A percentile compares a stretch with the other conserved stretches of the same genome.
phyloP scores from a whole-genome alignment of 2,797 vertebrate species.

The Rhadinocentrus ornatus region DNA sequence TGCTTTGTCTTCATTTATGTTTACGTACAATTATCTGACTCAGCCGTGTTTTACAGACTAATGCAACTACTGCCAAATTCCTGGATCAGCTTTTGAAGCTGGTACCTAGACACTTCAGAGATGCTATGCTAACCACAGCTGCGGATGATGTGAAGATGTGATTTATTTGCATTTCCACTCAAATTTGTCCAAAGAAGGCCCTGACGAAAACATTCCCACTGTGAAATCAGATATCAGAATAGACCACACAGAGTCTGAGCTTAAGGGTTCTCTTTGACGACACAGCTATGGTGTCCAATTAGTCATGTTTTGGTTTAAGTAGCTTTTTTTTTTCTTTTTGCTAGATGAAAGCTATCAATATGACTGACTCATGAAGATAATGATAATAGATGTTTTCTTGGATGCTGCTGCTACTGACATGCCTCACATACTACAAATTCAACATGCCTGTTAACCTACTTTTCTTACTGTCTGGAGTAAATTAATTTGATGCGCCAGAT shows the following conservation, averaged over 20 bases:
- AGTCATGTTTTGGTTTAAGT: not conserved
- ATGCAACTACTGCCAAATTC: not conserved
- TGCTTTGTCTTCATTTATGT: not conserved
- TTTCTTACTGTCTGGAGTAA: not conserved
- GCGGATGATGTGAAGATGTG: not conserved
- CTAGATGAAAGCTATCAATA: slow-evolving; percentile 12
- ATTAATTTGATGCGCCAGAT: slow-evolving; percentile 3
- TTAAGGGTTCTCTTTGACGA: slow-evolving; percentile 20
- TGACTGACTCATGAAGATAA: slow-evolving; percentile 14
- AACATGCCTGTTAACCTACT: not conserved
- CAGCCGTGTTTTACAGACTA: not conserved
- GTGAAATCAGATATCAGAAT: not conserved
- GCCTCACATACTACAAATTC: slow-evolving; percentile 16
- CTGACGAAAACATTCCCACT: slow-evolving; percentile 12
- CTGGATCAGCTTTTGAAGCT: slow-evolving; percentile 14
- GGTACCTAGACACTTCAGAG: slow-evolving; percentile 30
- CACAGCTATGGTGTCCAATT: slow-evolving; percentile 24
- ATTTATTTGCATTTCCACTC: slow-evolving; percentile 24
- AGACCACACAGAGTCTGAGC: slow-evolving; percentile 10
- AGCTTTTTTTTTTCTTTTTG: not conserved
- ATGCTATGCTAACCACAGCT: not conserved
- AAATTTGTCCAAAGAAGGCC: slow-evolving; percentile 2
- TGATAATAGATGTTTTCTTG: slow-evolving; percentile 16
- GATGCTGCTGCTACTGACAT: not conserved
- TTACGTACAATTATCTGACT: slow-evolving; percentile 3